Evolutionary conservation across 2,113 vertebrate species (phyloP), one percentile per base, ranked within the genome.

Genomic region (Gavialis gangeticus): DNA sequence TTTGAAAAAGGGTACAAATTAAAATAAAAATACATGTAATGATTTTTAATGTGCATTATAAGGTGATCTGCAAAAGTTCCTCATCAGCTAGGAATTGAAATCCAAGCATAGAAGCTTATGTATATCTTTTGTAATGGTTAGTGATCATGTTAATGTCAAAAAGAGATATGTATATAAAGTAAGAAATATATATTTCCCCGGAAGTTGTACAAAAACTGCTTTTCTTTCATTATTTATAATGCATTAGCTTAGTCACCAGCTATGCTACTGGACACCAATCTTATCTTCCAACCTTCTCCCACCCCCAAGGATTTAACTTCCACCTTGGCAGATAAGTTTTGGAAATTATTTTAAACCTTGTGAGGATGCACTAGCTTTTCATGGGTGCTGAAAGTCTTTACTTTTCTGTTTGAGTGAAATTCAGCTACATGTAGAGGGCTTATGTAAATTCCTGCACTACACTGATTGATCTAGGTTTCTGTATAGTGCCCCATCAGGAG

Each of bases 361-460:
- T 0, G 4, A 56, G 63, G 37, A 73, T 30, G 19, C 14, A 14
- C 59, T 22, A 15, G n/a, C 1, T 10, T n/a, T 7, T 82, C 30
- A n/a, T 60, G 58, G 60, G 4, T 17, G 46, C 46, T 46, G 46
- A 46, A 46, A 87, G 80, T 4, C 46, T 5, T 2, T 9, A 5
- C 63, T 14, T 19, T 3, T 3, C 4, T 27, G 4, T 17, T 58
- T 28, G 2, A 13, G 0, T 86, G 81, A 84, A 79, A 0, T 0
- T 14, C 37, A 87, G n/a, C 30, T 57, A 0, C 46, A 46, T 46
- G 46, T 46, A 46, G 46, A 46, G 46, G 46, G 46, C 46, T 46
- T 46, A 46, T 46, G 2, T 9, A 46, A 46, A 0, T 19, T 84
- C 55, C 57, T 19, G 1, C 4, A 30, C 13, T 15, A 0, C 10